Evolutionary conservation across 1,140 invertebrate species (phyloP).

Genomic region (Ostrea denselamellosa): DNA sequence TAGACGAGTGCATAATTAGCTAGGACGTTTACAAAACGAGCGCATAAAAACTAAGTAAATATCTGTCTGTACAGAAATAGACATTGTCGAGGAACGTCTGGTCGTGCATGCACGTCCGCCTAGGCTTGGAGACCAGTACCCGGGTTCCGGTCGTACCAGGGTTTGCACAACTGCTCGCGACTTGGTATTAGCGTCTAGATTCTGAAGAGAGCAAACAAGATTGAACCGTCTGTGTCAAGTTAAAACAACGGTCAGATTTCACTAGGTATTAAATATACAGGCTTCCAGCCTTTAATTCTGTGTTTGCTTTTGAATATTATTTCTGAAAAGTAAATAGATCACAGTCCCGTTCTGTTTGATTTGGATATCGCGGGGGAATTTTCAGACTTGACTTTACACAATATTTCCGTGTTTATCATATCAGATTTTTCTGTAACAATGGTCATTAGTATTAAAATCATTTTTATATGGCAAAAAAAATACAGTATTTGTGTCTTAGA

Average conservation of each 20-base stretch:
- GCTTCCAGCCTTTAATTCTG: neutral
- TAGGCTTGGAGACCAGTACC: conserved; percentile 10
- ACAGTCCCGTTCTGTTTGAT: neutral
- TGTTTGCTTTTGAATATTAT: conserved; percentile 31
- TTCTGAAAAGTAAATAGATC: conserved; percentile 30
- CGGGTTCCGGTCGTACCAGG: neutral
- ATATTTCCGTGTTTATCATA: neutral
- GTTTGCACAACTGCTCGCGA: conserved; percentile 31
- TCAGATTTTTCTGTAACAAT: neutral
- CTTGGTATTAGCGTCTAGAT: neutral
- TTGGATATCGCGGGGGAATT: conserved; percentile 23
- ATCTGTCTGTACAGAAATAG: conserved; percentile 21
- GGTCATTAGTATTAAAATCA: neutral
- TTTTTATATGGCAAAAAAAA: neutral
- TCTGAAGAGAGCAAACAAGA: conserved; percentile 1
- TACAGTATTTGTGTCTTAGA: conserved; percentile 5
- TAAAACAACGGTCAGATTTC: conserved; percentile 35
- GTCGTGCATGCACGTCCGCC: conserved; percentile 10
- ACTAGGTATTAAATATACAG: conserved; percentile 20
- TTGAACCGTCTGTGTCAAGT: neutral
- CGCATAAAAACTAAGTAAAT: conserved; percentile 21
- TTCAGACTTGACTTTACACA: neutral
- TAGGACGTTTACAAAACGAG: conserved; percentile 16
- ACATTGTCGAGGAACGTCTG: neutral
- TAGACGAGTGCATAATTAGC: conserved; percentile 20